These are phyloP conservation scores for Tetramorium simillimum DNA, from an alignment of 1,140 invertebrate species.

Conservation along the genomic window DNA sequence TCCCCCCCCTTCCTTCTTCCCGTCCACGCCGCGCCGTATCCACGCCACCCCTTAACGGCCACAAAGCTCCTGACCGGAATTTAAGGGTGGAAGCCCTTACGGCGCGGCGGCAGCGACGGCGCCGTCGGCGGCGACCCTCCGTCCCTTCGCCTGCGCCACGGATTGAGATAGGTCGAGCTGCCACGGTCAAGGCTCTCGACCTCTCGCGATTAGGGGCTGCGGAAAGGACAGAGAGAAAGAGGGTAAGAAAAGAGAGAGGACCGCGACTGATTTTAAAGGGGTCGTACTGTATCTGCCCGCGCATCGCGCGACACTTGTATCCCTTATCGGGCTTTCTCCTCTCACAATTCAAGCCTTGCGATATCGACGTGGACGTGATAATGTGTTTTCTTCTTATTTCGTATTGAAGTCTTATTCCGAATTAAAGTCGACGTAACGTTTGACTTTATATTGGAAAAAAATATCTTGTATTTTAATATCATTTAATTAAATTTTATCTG, in stretches of 20 bases:
- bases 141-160: slow-evolving; percentile 67
- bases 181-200: slow-evolving; percentile 73
- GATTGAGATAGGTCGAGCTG: slow-evolving; percentile 75
- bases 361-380: background rate
- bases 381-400: background rate
- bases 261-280: slow-evolving; percentile 64
- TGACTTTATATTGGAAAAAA: background rate
- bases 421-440: slow-evolving; percentile 9
- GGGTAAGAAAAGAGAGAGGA: slow-evolving; percentile 36
- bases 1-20: slow-evolving; percentile 9
- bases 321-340: slow-evolving; percentile 15
- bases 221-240: slow-evolving; percentile 14
- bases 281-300: slow-evolving; percentile 44
- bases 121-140: slow-evolving; percentile 26
- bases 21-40: slow-evolving; percentile 46
- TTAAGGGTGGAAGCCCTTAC: slow-evolving; percentile 78
- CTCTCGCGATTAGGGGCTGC: slow-evolving; percentile 70
- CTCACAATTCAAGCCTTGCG: too few relatives aligned
- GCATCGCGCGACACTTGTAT: slow-evolving; percentile 23
- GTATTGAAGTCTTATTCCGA: too few relatives aligned
- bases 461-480: background rate
- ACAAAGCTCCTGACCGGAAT: slow-evolving; percentile 77
- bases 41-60: slow-evolving; percentile 72
- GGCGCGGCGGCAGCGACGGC: slow-evolving; percentile 39
- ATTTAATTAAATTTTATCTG: background rate